Conservation (phyloP, 2,113 vertebrate genomes). For the Seriola rivoliana region DNA sequence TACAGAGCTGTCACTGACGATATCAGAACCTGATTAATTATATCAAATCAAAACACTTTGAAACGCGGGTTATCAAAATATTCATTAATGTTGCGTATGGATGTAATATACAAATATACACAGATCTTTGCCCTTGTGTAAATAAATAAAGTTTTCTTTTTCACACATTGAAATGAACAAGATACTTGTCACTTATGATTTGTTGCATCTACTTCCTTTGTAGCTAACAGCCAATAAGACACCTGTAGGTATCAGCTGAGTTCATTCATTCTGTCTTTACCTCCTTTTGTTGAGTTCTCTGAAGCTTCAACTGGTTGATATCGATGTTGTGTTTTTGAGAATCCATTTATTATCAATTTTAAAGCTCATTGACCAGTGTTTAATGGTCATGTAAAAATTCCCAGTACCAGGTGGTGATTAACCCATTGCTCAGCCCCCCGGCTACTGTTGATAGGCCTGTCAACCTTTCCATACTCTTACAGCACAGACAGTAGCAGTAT, state of each 20-base stretch:
- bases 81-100: neutral
- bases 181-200: neutral
- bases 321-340: neutral
- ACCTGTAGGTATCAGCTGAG: constrained; percentile 88
- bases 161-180: neutral
- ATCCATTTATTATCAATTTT: neutral
- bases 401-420: neutral
- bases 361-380: neutral
- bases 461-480: neutral
- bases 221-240: constrained; percentile 83
- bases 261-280: neutral
- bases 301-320: neutral
- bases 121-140: no score
- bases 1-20: neutral
- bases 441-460: neutral
- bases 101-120: neutral
- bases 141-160: neutral
- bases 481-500: neutral
- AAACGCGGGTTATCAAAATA: neutral
- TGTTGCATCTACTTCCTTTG: constrained; percentile 75
- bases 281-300: constrained; percentile 1
- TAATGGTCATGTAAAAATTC: neutral
- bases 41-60: neutral
- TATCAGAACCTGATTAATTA: neutral
- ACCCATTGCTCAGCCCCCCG: neutral